Evolutionary conservation across 2,888 invertebrate species (phyloP).

Genomic region (Ectemnius lituratus): DNA sequence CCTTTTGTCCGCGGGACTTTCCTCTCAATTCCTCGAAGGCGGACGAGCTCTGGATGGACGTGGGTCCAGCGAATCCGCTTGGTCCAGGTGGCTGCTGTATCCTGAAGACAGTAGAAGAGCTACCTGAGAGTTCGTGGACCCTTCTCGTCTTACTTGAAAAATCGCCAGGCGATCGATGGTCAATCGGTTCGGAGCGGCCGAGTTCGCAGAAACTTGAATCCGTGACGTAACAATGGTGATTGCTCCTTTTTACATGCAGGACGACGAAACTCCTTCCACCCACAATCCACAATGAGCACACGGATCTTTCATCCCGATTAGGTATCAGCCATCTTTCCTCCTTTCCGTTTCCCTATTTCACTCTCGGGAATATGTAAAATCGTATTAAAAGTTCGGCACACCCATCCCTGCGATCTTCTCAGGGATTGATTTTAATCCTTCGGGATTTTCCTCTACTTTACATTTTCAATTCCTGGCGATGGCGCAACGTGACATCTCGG

Average conservation of each 20-base stretch:
- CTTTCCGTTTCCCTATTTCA: slow-evolving; percentile 37
- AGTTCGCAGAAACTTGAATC: slow-evolving; percentile 72
- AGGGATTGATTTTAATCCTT: no score
- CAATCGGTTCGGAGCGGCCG: slow-evolving; percentile 46
- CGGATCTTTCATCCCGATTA: slow-evolving; percentile 60
- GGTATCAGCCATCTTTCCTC: slow-evolving; percentile 58
- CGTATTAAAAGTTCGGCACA: slow-evolving; percentile 30
- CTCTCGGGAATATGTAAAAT: slow-evolving; percentile 56
- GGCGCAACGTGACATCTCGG: no score
- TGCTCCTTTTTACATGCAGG: slow-evolving; percentile 62
- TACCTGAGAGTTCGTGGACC: slow-evolving; percentile 60
- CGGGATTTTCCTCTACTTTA: no score
- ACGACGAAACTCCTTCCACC: slow-evolving; percentile 69
- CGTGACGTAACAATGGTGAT: slow-evolving; percentile 74
- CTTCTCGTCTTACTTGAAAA: slow-evolving; percentile 73
- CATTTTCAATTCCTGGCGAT: not conserved
- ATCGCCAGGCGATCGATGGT: slow-evolving; percentile 51
- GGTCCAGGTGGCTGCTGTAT: slow-evolving; percentile 46
- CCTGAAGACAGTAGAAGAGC: slow-evolving; percentile 23
- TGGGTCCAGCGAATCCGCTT: slow-evolving; percentile 36
- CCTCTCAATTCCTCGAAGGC: not conserved
- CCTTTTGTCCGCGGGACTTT: slow-evolving; percentile 9
- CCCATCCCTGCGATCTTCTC: not conserved
- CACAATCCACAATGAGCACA: slow-evolving; percentile 69
- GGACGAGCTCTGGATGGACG: slow-evolving; percentile 6